phyloP scores from a whole-genome alignment of 2,888 invertebrate species.

The Aethes cnicana region DNA sequence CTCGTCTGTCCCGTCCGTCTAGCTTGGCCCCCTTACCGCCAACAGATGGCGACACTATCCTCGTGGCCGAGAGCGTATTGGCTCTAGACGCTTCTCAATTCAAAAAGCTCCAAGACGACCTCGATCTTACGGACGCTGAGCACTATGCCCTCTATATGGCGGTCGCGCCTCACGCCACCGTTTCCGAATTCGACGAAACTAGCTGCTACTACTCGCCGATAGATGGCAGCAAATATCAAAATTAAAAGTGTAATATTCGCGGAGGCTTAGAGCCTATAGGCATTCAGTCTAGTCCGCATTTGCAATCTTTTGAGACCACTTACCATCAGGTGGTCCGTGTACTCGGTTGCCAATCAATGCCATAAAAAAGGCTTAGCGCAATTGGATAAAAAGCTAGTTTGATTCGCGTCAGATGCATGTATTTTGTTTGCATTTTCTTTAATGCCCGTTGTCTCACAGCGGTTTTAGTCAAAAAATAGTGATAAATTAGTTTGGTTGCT shows the following conservation, averaged over 20 bases:
- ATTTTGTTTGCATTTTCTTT: too few species aligned
- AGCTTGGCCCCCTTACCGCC: slow-evolving; percentile 69
- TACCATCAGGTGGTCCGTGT: too few species aligned
- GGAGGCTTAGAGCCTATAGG: too few species aligned
- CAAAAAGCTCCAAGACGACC: slow-evolving; percentile 72
- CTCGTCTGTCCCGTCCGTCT: slow-evolving; percentile 52
- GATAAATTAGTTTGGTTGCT: too few species aligned
- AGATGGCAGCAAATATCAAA: slow-evolving; percentile 87
- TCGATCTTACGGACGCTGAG: slow-evolving; percentile 92
- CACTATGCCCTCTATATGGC: slow-evolving; percentile 94
- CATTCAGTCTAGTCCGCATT: too few species aligned
- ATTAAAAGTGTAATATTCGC: slow-evolving; percentile 35
- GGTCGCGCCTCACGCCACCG: slow-evolving; percentile 92
- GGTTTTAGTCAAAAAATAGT: too few species aligned
- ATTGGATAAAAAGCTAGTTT: too few species aligned
- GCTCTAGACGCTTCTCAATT: slow-evolving; percentile 71
- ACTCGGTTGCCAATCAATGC: too few species aligned
- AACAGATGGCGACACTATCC: slow-evolving; percentile 80
- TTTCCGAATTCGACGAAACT: slow-evolving; percentile 93
- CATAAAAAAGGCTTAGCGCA: too few species aligned
- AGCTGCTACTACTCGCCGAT: slow-evolving; percentile 93
- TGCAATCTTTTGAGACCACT: too few species aligned
- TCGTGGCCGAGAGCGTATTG: slow-evolving; percentile 81
- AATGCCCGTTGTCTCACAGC: too few species aligned
- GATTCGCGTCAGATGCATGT: too few species aligned